These are phyloP conservation scores for Phrynosoma blainvillii DNA, from an alignment of 2,113 vertebrate genomes.

Conservation along the genomic window DNA sequence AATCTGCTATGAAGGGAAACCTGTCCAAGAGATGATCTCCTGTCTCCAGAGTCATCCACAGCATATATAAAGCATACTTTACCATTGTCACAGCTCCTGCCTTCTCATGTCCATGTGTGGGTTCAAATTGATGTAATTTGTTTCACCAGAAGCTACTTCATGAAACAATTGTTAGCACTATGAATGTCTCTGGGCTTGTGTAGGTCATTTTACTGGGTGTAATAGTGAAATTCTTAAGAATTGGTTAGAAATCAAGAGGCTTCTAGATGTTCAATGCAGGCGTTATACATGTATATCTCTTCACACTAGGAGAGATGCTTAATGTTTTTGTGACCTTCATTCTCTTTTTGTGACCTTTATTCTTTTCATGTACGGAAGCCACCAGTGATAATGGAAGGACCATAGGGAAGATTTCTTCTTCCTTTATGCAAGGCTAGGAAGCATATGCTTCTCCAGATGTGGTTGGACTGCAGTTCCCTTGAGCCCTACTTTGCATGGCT, in stretches of 20 bases:
- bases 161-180: slow-evolving; percentile 16
- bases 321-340: slow-evolving; percentile 40
- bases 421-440: neutral
- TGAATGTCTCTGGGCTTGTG: slow-evolving; percentile 25
- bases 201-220: neutral
- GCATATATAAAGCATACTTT: slow-evolving; percentile 73
- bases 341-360: slow-evolving; percentile 39
- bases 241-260: slow-evolving; percentile 34
- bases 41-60: slow-evolving; percentile 89
- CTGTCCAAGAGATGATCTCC: slow-evolving; percentile 83
- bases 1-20: slow-evolving; percentile 87
- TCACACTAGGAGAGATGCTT: slow-evolving; percentile 26
- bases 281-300: slow-evolving; percentile 20
- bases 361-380: neutral
- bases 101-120: neutral
- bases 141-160: slow-evolving; percentile 32
- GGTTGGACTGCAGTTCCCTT: neutral
- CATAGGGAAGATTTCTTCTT: slow-evolving; percentile 14
- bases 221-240: neutral
- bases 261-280: neutral
- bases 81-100: slow-evolving; percentile 10
- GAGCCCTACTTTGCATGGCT: neutral
- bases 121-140: slow-evolving; percentile 42
- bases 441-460: neutral
- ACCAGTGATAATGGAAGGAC: neutral